Base-by-base conservation (phyloP, 2,113 vertebrate species). In the Lophura nycthemera region DNA sequence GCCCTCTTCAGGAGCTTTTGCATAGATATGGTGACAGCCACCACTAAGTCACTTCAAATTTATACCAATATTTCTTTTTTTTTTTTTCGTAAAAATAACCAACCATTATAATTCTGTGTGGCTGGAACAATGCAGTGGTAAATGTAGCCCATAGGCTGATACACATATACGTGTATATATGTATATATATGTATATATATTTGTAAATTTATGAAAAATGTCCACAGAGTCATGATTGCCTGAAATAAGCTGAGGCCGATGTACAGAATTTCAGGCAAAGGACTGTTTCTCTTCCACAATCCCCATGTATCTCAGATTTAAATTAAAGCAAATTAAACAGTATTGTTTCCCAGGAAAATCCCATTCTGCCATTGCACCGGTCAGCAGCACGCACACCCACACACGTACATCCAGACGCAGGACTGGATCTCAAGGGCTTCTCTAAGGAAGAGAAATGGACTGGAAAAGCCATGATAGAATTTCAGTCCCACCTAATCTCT, bases 181-280 rank as follows among this genome's bases (percentile, higher is more conserved):
- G 70, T 97, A 29, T 75, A 91, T 86, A 95, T 45, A 67, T 93
- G 79, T 95, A 75, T 96, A 82, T 93, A 96, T 90, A 92, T 95
- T 93, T 97, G 94, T 97, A 97, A 90, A 95, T 96, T 80, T 92
- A 79, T 74, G 65, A 91, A 95, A 89, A 96, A 67, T 86, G 70
- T 80, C 80, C 32, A 22, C 90, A 88, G 54, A 77, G 83, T 93
- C 86, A 85, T 93, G 75, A 59, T 82, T 94, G 90, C 90, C 91
- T 96, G 96, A 96, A 93, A 83, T 86, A 73, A 76, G 47, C 45
- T 43, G 83, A 95, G 80, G 71, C 3, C 24, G 18, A 74, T 93
- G 76, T 88, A 94, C 64, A 96, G 92, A 90, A 82, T 96, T 95
- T 95, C 93, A 88, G 92, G 85, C 70, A 89, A 88, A 90, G 43